These are phyloP conservation scores for Cecidostiba fungosa DNA, from an alignment of 2,888 invertebrate genomes.

Conservation along the genomic window DNA sequence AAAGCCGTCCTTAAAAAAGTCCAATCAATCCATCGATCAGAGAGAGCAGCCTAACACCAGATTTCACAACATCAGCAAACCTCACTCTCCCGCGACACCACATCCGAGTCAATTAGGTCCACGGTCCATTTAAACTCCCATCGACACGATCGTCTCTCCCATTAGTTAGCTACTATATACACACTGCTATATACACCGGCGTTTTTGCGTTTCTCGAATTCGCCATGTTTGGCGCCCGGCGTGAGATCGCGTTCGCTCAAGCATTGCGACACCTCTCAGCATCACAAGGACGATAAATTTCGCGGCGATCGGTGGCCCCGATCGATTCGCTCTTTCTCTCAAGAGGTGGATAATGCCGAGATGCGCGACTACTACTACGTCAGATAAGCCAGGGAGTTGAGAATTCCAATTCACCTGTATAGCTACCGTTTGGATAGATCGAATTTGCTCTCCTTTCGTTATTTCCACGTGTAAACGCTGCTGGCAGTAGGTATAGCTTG, in stretches of 20 bases:
- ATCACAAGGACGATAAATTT: constrained; percentile 54
- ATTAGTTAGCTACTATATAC: background rate
- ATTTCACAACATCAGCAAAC: constrained; percentile 6
- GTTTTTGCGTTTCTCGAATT: constrained; percentile 24
- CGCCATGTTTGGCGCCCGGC: constrained; percentile 41
- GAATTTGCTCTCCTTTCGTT: constrained; percentile 48
- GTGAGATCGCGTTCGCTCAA: constrained; percentile 35
- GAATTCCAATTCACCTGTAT: constrained; percentile 48
- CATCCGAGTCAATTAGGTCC: constrained; percentile 38
- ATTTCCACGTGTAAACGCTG: constrained; percentile 25
- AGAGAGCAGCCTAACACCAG: background rate
- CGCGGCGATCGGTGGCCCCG: constrained; percentile 26
- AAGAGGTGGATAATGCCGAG: background rate
- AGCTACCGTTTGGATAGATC: background rate
- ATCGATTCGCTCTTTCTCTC: constrained; percentile 5
- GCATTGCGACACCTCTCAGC: constrained; percentile 18
- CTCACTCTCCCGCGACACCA: background rate
- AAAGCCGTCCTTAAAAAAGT: background rate
- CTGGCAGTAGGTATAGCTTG: background rate
- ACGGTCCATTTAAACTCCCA: background rate
- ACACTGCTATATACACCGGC: background rate
- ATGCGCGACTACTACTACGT: constrained; percentile 3
- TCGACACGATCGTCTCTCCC: constrained; percentile 2
- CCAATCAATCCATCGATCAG: background rate
- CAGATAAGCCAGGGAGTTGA: background rate